These are phyloP conservation scores for Caenorhabditis angaria DNA, from an alignment of 2,888 invertebrate species.

Conservation along the genomic window DNA sequence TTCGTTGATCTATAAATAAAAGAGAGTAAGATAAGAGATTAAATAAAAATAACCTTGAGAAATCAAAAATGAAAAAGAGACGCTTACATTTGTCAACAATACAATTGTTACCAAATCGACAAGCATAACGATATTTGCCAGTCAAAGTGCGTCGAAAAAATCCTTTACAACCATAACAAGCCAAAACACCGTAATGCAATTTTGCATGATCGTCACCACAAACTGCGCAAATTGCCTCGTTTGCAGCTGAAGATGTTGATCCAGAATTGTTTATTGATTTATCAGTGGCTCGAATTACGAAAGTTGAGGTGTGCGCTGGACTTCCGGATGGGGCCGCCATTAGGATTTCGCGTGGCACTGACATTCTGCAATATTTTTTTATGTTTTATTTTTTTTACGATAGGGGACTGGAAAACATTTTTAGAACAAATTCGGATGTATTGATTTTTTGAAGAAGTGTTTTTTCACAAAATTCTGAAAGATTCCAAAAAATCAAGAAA, in stretches of 20 bases:
- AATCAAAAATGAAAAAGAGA: not conserved
- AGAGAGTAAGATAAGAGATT: too few species aligned
- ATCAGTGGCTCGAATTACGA: conserved; percentile 24
- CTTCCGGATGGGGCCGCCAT: conserved; percentile 41
- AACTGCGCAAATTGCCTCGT: conserved; percentile 65
- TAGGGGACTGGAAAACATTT: not conserved
- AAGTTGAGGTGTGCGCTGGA: conserved; percentile 36
- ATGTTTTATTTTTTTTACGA: not conserved
- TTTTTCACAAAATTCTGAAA: not conserved
- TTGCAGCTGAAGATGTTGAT: conserved; percentile 11
- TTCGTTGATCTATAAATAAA: conserved; percentile 67
- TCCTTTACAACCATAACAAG: conserved; percentile 64
- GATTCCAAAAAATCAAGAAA: too few species aligned
- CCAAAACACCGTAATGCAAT: conserved; percentile 65
- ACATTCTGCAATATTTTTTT: conserved; percentile 42
- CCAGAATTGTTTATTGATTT: not conserved
- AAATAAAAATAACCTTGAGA: not conserved
- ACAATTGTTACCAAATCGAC: conserved; percentile 71
- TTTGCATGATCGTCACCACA: conserved; percentile 70
- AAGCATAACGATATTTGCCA: conserved; percentile 65
- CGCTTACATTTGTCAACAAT: conserved; percentile 70
- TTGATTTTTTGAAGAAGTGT: not conserved
- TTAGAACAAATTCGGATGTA: not conserved
- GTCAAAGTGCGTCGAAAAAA: conserved; percentile 70
- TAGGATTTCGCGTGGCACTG: conserved; percentile 51